These are phyloP conservation scores for Tinamus guttatus DNA, from an alignment of 2,113 vertebrate genomes.

Conservation along the genomic window DNA sequence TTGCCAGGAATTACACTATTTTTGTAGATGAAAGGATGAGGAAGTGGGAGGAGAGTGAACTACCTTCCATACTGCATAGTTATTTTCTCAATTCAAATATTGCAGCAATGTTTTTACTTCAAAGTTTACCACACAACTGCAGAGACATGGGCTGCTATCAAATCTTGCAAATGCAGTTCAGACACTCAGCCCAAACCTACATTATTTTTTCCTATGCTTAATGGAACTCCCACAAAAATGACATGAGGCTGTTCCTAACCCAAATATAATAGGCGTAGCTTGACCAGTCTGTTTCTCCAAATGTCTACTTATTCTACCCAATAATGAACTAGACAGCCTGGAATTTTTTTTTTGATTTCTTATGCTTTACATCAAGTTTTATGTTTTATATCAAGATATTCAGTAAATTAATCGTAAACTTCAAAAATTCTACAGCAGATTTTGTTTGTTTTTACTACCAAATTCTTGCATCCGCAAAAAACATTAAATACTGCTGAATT, in stretches of 20 bases:
- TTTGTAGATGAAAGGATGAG: slow-evolving; percentile 26
- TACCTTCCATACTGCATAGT: background rate
- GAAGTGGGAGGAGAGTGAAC: slow-evolving; percentile 33
- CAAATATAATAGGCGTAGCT: background rate
- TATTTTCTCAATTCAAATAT: slow-evolving; percentile 48
- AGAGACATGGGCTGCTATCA: background rate
- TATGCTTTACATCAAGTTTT: background rate
- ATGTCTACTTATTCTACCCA: background rate
- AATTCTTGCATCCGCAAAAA: background rate
- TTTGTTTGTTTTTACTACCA: no score
- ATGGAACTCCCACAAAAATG: background rate
- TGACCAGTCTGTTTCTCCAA: background rate
- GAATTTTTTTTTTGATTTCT: background rate
- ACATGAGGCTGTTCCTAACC: background rate
- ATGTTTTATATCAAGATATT: background rate
- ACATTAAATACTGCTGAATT: background rate
- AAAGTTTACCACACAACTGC: slow-evolving; percentile 10
- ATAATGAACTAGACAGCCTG: background rate
- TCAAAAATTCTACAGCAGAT: background rate
- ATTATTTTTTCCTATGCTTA: background rate
- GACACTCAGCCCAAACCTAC: background rate
- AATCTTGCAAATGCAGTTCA: background rate
- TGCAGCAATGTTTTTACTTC: background rate
- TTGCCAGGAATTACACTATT: slow-evolving; percentile 49
- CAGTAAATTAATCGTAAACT: background rate